Evolutionary conservation across 1,140 invertebrate genomes (phyloP).

Genomic region (Habropoda laboriosa): DNA sequence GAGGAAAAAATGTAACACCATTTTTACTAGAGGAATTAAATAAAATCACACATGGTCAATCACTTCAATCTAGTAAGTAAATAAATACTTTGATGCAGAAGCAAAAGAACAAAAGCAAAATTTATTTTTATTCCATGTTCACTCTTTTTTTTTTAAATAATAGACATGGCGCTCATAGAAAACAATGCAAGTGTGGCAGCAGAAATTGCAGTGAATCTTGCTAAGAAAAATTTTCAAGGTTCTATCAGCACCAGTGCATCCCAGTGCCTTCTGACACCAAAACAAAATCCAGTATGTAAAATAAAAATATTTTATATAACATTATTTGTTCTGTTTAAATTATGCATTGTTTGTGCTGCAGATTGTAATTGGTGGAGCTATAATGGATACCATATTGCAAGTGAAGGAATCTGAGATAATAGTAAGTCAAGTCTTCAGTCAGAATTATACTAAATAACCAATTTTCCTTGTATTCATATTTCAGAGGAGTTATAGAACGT

Average conservation of each 20-base stretch:
- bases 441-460: constrained; percentile 80
- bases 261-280: constrained; percentile 16
- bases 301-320: not conserved
- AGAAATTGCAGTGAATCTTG: constrained; percentile 89
- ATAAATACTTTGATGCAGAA: not conserved
- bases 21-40: constrained; percentile 91
- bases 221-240: constrained; percentile 16
- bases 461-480: constrained; percentile 78
- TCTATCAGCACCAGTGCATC: not conserved
- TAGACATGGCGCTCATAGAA: constrained; percentile 94
- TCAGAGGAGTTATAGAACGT: constrained; percentile 74
- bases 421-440: constrained; percentile 83
- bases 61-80: constrained; percentile 90
- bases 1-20: constrained; percentile 95
- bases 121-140: not conserved
- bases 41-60: constrained; percentile 89
- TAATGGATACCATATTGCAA: constrained; percentile 88
- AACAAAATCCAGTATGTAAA: constrained; percentile 64
- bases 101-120: not conserved
- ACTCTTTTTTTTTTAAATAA: constrained; percentile 7
- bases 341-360: constrained; percentile 73
- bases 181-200: constrained; percentile 95
- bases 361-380: constrained; percentile 92
- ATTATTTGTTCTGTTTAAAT: constrained; percentile 14
- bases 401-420: constrained; percentile 85